phyloP scores from a whole-genome alignment of 2,888 invertebrate genomes.

The Vandiemenella viatica region DNA sequence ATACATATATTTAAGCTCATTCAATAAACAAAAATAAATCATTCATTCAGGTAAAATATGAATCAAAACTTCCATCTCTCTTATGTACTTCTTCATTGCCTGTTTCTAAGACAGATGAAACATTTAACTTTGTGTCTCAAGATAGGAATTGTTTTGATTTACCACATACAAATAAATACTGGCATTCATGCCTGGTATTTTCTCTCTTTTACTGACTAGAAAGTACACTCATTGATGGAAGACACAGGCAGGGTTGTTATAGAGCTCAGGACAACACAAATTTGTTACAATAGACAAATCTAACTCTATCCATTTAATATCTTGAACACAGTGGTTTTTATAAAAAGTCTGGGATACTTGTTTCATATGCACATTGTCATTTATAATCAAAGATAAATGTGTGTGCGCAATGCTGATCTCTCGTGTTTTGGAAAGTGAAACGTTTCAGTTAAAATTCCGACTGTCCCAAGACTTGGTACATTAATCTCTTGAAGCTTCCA shows the following conservation, averaged over 20 bases:
- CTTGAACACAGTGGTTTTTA: constrained; percentile 7
- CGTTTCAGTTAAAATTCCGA: constrained; percentile 4
- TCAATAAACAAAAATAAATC: too few relatives aligned
- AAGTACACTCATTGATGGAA: constrained; percentile 9
- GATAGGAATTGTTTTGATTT: not conserved
- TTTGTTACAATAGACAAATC: not conserved
- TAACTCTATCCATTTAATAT: not conserved
- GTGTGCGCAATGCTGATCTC: too few relatives aligned
- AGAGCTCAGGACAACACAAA: not conserved
- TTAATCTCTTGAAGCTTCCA: constrained; percentile 80
- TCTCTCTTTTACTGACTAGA: constrained; percentile 9
- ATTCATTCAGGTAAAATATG: not conserved
- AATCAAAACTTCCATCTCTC: not conserved
- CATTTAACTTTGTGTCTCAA: not conserved
- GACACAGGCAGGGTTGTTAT: not conserved
- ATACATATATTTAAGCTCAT: too few relatives aligned
- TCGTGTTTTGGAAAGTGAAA: too few relatives aligned
- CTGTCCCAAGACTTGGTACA: constrained; percentile 78
- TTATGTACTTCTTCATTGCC: not conserved
- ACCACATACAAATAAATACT: not conserved
- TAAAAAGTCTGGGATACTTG: not conserved
- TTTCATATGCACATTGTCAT: not conserved
- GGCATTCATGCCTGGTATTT: not conserved
- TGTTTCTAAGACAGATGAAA: not conserved
- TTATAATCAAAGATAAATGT: too few relatives aligned